Percentiles rank a stretch among this genome's conserved stretches.
These are phyloP conservation scores for Cantharis lateralis DNA, from an alignment of 2,888 invertebrate genomes.

Conservation along the genomic window DNA sequence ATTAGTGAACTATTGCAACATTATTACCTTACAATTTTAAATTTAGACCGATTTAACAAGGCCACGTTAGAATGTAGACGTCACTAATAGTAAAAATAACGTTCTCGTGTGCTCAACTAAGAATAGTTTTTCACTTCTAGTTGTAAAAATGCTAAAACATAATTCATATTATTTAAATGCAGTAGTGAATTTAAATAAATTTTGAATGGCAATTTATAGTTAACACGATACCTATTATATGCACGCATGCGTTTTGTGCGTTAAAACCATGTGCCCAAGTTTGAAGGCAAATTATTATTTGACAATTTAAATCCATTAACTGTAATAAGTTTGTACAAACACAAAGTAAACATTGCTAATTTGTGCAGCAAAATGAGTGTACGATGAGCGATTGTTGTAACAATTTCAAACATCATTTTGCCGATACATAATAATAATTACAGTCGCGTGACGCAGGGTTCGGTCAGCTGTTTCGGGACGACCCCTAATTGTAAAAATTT, in stretches of 20 bases:
- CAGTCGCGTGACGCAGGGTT: background rate
- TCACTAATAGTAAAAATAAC: conserved; percentile 50
- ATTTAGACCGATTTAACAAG: conserved; percentile 28
- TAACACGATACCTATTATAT: background rate
- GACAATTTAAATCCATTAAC: conserved; percentile 13
- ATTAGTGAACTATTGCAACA: background rate
- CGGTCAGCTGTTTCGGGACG: background rate
- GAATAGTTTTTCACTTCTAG: conserved; percentile 45
- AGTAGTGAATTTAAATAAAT: background rate
- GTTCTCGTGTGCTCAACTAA: conserved; percentile 45
- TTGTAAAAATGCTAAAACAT: conserved; percentile 36
- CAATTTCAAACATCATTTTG: background rate
- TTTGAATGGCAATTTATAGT: background rate
- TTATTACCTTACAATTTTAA: conserved; percentile 10
- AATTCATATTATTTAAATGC: conserved; percentile 17
- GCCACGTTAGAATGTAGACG: conserved; percentile 37
- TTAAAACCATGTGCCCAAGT: conserved; percentile 38
- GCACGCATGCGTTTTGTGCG: conserved; percentile 33
- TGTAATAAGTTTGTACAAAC: background rate
- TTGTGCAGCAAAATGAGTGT: background rate
- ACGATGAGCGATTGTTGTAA: background rate
- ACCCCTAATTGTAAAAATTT: background rate
- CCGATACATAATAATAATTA: background rate
- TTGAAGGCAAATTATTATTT: conserved; percentile 27
- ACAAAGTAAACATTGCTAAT: background rate